Evolutionary conservation across 2,113 vertebrate species (phyloP).

Genomic region (Dendropsophus ebraccatus): DNA sequence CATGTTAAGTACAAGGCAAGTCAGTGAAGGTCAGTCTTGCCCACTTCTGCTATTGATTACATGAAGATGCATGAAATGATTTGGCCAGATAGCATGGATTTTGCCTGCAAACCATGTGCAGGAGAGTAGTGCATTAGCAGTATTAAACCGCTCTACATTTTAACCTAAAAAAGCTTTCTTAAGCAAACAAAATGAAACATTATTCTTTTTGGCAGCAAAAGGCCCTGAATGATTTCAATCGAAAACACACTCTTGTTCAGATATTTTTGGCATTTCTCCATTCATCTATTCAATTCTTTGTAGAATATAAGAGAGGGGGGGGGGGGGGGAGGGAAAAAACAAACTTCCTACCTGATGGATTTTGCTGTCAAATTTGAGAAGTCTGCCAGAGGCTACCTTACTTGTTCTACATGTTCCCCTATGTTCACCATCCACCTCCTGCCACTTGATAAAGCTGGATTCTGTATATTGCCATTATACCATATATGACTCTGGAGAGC

Average conservation of each 20-base stretch:
- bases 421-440: background rate
- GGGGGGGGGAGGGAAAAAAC: slow-evolving; percentile 13
- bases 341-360: slow-evolving; percentile 53
- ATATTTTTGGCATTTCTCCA: slow-evolving; percentile 52
- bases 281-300: slow-evolving; percentile 53
- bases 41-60: slow-evolving; percentile 49
- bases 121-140: slow-evolving; percentile 33
- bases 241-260: slow-evolving; percentile 52
- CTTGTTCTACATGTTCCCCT: background rate
- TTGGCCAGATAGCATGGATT: slow-evolving; percentile 34
- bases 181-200: slow-evolving; percentile 54
- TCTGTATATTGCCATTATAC: background rate
- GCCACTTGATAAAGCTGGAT: background rate
- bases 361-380: slow-evolving; percentile 43
- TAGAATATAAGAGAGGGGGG: slow-evolving; percentile 27
- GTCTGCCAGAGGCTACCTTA: slow-evolving; percentile 34
- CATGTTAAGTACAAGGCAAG: slow-evolving; percentile 28
- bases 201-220: slow-evolving; percentile 50
- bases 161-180: slow-evolving; percentile 51
- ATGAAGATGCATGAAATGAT: slow-evolving; percentile 45
- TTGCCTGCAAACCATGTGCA: slow-evolving; percentile 47
- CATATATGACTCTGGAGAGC: background rate
- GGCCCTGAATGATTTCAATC: slow-evolving; percentile 48
- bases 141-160: slow-evolving; percentile 45
- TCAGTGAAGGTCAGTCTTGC: slow-evolving; percentile 37